A percentile compares a stretch with the other conserved stretches of the same genome.
Conservation (phyloP, 2,888 invertebrate species). For the Sinelater perroti region DNA sequence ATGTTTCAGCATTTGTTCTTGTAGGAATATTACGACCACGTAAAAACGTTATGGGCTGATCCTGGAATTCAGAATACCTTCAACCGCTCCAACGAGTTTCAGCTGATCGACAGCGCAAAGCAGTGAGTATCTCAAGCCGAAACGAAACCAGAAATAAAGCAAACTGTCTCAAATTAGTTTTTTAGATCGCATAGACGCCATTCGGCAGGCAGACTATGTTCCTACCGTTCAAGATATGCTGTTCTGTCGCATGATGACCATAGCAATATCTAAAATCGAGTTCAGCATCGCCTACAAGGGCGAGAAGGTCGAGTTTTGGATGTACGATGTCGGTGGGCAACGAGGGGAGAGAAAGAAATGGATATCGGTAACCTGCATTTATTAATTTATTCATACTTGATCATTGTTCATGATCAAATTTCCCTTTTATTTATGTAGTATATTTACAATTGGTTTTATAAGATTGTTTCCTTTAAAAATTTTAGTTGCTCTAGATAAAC, state of each 20-base stretch:
- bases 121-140: constrained; percentile 69
- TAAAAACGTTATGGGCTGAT: constrained; percentile 75
- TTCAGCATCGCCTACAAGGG: constrained; percentile 78
- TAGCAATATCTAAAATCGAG: constrained; percentile 78
- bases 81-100: constrained; percentile 77
- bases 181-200: constrained; percentile 73
- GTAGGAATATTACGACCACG: constrained; percentile 78
- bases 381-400: no score
- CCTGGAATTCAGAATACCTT: constrained; percentile 75
- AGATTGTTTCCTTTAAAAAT: no score
- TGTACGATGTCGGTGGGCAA: constrained; percentile 88
- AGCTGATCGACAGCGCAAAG: constrained; percentile 82
- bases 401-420: no score
- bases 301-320: constrained; percentile 76
- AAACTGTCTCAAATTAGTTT: constrained; percentile 66
- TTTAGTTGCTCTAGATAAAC: no score
- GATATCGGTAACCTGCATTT: constrained; percentile 68
- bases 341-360: constrained; percentile 83
- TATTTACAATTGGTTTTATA: no score
- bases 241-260: constrained; percentile 77
- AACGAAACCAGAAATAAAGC: no score
- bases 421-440: no score
- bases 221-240: constrained; percentile 82
- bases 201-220: constrained; percentile 71
- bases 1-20: constrained; percentile 44